Conservation (phyloP, 2,113 vertebrate genomes). For the Cygnus buccinator region DNA sequence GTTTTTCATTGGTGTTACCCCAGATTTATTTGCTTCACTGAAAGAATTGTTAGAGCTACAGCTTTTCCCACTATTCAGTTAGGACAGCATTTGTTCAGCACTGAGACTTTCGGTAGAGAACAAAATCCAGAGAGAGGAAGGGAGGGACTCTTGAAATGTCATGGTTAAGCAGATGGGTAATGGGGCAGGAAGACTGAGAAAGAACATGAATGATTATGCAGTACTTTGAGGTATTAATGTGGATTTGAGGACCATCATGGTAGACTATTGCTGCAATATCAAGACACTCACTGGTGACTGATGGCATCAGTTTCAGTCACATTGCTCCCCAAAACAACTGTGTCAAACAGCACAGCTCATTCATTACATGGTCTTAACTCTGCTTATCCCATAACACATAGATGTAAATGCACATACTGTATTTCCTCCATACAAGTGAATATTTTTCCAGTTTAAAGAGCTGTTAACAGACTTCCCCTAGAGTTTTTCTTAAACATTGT, state of each 20-base stretch:
- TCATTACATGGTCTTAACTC: background rate
- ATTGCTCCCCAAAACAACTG: background rate
- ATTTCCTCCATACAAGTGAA: background rate
- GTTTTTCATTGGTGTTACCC: background rate
- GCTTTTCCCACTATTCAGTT: background rate
- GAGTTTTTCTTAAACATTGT: background rate
- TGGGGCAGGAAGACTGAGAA: background rate
- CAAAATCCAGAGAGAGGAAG: background rate
- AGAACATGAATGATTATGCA: background rate
- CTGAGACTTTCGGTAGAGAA: background rate
- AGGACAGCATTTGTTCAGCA: background rate
- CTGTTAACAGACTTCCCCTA: background rate
- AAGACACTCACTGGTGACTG: background rate
- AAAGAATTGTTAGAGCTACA: background rate
- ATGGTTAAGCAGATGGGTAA: background rate
- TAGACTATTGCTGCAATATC: background rate
- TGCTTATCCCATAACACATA: background rate
- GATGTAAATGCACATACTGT: rapidly evolving
- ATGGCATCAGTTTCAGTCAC: background rate
- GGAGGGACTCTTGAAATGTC: background rate
- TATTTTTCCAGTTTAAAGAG: background rate
- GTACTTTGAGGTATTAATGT: background rate
- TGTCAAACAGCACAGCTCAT: background rate
- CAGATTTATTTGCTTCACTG: background rate
- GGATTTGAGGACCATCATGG: background rate